Conservation (phyloP, 2,888 invertebrate genomes). For the Andrena camellia region DNA sequence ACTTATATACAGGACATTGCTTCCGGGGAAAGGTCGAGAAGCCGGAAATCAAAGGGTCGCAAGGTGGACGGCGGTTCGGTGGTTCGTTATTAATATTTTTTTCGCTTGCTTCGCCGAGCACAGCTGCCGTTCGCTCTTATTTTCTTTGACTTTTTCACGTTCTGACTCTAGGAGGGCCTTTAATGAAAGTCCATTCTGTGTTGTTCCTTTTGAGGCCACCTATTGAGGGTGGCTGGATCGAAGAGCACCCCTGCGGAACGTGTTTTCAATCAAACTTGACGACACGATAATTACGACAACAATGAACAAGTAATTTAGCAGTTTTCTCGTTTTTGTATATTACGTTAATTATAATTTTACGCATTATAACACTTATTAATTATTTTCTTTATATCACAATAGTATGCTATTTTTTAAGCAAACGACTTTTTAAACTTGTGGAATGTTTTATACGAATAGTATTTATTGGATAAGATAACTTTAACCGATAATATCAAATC, state of each 20-base stretch:
- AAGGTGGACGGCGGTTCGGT: constrained; percentile 58
- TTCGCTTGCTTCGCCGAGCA: constrained; percentile 63
- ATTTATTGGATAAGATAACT: too few relatives aligned
- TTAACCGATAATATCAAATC: too few relatives aligned
- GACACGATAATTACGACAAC: constrained; percentile 32
- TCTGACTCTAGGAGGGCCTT: constrained; percentile 36
- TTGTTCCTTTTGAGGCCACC: constrained; percentile 43
- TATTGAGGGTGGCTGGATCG: constrained; percentile 36
- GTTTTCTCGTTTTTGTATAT: too few relatives aligned
- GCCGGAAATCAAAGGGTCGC: constrained; percentile 75
- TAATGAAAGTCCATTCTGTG: constrained; percentile 47
- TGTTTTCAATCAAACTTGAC: constrained; percentile 49
- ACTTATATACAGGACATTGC: constrained; percentile 52
- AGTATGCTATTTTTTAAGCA: too few relatives aligned
- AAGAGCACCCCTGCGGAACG: constrained; percentile 47
- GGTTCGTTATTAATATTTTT: constrained; percentile 66
- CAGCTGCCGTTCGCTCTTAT: constrained; percentile 70
- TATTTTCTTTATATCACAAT: too few relatives aligned
- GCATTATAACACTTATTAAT: too few relatives aligned
- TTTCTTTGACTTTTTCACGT: constrained; percentile 53
- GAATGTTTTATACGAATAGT: too few relatives aligned
- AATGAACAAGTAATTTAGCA: constrained; percentile 12
- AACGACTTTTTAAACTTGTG: too few relatives aligned
- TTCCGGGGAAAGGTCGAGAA: constrained; percentile 71
- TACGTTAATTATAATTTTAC: too few relatives aligned